Percentiles rank a stretch among this genome's conserved stretches.
These are phyloP conservation scores for Anser cygnoides DNA, from an alignment of 2,113 vertebrate genomes.

Conservation along the genomic window DNA sequence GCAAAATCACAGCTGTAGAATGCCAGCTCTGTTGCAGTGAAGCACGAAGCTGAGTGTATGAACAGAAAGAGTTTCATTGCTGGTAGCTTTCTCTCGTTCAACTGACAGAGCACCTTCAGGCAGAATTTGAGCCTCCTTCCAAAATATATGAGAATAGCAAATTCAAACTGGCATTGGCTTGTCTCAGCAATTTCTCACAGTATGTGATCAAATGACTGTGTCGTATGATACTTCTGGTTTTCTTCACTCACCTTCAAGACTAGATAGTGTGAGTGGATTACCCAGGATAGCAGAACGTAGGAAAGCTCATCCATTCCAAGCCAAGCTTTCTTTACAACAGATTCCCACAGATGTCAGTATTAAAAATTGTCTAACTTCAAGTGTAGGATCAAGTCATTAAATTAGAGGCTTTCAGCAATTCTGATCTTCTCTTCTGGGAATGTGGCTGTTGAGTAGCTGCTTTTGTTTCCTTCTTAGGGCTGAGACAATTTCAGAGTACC, in stretches of 20 bases:
- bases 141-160: background rate
- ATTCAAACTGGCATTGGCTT: background rate
- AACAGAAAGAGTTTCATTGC: background rate
- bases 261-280: background rate
- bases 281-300: background rate
- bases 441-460: background rate
- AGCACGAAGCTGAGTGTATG: background rate
- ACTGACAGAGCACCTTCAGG: background rate
- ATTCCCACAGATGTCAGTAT: background rate
- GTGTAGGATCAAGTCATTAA: background rate
- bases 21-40: slow-evolving; percentile 10
- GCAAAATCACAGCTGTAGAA: background rate
- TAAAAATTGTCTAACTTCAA: background rate
- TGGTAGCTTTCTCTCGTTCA: background rate
- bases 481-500: background rate
- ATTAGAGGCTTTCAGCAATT: background rate
- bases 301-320: background rate
- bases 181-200: background rate
- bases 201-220: background rate
- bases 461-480: background rate
- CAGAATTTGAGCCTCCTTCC: background rate
- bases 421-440: background rate
- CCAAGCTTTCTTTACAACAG: background rate
- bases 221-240: background rate
- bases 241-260: background rate